Evolutionary conservation across 2,888 invertebrate species (phyloP).

Genomic region (Panorpa germanica): DNA sequence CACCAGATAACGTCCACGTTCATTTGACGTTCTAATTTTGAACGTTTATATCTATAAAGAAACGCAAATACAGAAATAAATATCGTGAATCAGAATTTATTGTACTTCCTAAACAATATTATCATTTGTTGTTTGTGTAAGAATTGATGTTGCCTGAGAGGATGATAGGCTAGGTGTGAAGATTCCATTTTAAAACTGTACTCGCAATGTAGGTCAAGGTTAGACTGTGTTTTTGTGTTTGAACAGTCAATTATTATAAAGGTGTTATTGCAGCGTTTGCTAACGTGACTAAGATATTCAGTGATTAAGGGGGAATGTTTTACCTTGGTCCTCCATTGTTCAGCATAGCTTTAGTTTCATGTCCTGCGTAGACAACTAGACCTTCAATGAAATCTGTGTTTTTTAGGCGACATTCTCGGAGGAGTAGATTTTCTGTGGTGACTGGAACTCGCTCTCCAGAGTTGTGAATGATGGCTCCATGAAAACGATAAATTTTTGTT

Average conservation of each 20-base stretch:
- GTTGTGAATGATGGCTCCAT: conserved; percentile 71
- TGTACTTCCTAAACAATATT: no score
- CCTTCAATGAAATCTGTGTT: conserved; percentile 96
- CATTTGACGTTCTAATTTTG: conserved; percentile 81
- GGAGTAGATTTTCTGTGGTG: conserved; percentile 74
- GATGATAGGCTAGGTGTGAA: no score
- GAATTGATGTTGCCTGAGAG: no score
- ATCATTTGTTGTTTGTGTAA: no score
- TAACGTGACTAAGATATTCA: conserved; percentile 16
- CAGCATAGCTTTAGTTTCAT: conserved; percentile 95
- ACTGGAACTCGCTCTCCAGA: conserved; percentile 62
- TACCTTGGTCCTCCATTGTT: conserved; percentile 90
- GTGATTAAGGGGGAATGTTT: no score
- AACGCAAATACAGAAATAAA: neutral
- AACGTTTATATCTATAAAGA: conserved; percentile 84
- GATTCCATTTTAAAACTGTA: no score
- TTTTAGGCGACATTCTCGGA: conserved; percentile 85
- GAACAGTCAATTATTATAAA: no score
- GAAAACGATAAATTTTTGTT: conserved; percentile 88
- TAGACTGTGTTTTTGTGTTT: no score
- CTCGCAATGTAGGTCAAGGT: no score
- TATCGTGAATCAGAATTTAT: neutral
- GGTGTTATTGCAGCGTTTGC: no score
- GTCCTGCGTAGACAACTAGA: conserved; percentile 90
- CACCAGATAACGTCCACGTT: conserved; percentile 95